A percentile compares a stretch with the other conserved stretches of the same genome.
Evolutionary conservation across 2,888 invertebrate species (phyloP).

Genomic region (Lomographa bimaculata): DNA sequence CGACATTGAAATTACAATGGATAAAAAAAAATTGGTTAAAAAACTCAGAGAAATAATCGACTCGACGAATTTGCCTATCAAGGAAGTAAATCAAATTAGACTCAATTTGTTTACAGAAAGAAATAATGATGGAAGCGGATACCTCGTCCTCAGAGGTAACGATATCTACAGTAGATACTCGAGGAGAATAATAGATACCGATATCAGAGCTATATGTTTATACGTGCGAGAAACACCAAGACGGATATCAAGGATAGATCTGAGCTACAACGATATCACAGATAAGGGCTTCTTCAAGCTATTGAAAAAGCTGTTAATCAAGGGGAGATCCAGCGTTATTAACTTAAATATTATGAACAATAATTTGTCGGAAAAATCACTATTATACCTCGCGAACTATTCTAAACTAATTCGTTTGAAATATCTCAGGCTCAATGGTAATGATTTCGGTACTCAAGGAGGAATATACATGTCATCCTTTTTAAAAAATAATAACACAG

Average conservation of each 20-base stretch:
- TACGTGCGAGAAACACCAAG: constrained; percentile 69
- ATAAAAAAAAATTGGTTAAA: too few species aligned
- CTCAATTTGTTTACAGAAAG: constrained; percentile 73
- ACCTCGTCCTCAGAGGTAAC: constrained; percentile 77
- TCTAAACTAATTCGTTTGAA: constrained; percentile 67
- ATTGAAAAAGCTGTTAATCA: constrained; percentile 64
- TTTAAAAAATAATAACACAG: constrained; percentile 64
- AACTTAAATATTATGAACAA: constrained; percentile 84
- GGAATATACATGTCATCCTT: constrained; percentile 78
- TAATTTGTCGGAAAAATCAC: constrained; percentile 69
- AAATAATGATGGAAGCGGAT: constrained; percentile 79
- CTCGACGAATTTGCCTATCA: too few species aligned
- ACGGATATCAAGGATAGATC: constrained; percentile 75
- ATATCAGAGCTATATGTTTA: constrained; percentile 73
- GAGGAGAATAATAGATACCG: constrained; percentile 68
- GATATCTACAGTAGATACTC: constrained; percentile 72
- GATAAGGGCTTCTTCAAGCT: constrained; percentile 74
- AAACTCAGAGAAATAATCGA: too few species aligned
- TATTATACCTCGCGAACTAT: constrained; percentile 58
- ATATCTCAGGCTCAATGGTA: constrained; percentile 82
- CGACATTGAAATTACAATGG: too few species aligned
- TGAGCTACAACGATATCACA: constrained; percentile 83
- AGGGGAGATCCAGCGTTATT: constrained; percentile 70
- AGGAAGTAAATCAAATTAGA: constrained; percentile 57
- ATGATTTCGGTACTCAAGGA: constrained; percentile 80